These are phyloP conservation scores for Calyptomena viridis DNA, from an alignment of 2,113 vertebrate species.

Conservation along the genomic window DNA sequence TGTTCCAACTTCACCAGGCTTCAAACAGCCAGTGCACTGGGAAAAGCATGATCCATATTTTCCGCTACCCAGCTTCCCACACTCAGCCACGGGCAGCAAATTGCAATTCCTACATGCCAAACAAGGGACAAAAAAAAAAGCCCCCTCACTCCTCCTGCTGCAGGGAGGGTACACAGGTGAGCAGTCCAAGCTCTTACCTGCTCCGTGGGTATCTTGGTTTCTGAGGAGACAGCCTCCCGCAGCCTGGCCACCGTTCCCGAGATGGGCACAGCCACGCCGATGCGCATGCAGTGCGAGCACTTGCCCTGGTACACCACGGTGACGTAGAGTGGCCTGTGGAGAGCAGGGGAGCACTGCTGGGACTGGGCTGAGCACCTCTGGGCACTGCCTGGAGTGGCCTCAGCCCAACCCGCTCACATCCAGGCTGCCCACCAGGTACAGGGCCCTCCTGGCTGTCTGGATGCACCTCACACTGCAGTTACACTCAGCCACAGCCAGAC, in stretches of 20 bases:
- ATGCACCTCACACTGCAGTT: not conserved
- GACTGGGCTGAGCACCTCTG: not conserved
- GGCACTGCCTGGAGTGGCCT: not conserved
- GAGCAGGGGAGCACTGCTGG: constrained; percentile 5
- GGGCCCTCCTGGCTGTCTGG: fast-evolving
- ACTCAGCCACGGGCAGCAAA: fast-evolving
- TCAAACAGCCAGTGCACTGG: not conserved
- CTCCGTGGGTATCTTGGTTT: constrained; percentile 95
- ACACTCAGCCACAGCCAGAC: fast-evolving
- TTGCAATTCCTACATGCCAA: fast-evolving
- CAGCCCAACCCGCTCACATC: not conserved
- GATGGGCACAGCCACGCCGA: constrained; percentile 92
- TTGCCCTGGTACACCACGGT: constrained; percentile 97
- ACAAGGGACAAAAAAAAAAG: not conserved
- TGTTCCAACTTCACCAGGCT: not conserved
- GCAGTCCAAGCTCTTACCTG: constrained; percentile 76
- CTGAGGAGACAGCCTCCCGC: constrained; percentile 89
- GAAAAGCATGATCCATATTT: not conserved
- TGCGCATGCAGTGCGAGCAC: constrained; percentile 96
- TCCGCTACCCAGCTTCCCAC: not conserved
- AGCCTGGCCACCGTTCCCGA: constrained; percentile 90
- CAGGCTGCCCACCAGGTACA: not conserved
- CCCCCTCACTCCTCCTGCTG: fast-evolving
- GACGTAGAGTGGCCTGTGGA: constrained; percentile 88
- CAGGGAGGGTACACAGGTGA: fast-evolving